phyloP scores from a whole-genome alignment of 2,113 vertebrate genomes.

The Odontophorus gujanensis region DNA sequence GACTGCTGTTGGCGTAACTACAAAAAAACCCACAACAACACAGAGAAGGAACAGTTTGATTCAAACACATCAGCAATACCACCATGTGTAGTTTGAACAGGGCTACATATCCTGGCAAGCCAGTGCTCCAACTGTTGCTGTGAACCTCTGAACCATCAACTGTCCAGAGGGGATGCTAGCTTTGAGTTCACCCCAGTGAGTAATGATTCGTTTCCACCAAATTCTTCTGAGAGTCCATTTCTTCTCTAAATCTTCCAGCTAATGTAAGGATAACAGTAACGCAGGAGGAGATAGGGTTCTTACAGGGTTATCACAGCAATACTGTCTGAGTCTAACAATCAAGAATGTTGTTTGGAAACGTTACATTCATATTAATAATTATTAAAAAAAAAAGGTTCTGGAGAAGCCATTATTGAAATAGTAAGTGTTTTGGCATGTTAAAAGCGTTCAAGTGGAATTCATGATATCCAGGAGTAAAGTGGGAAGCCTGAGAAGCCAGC shows the following conservation, averaged over 20 bases:
- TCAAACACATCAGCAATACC: slow-evolving; percentile 35
- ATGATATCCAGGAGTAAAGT: slow-evolving; percentile 52
- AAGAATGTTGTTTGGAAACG: slow-evolving; percentile 68
- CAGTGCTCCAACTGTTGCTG: slow-evolving; percentile 39
- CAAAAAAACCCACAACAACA: slow-evolving; percentile 2
- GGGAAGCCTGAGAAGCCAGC: slow-evolving; percentile 39
- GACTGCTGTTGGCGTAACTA: slow-evolving; percentile 31
- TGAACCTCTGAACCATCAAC: slow-evolving; percentile 55
- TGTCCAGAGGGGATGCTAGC: slow-evolving; percentile 18
- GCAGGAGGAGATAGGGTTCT: slow-evolving; percentile 59
- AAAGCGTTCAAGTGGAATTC: slow-evolving; percentile 53
- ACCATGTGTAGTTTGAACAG: background rate
- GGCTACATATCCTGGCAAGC: slow-evolving; percentile 33
- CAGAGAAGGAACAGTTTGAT: slow-evolving; percentile 53
- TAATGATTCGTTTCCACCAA: slow-evolving; percentile 38
- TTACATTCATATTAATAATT: slow-evolving; percentile 44
- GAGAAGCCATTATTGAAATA: slow-evolving; percentile 69
- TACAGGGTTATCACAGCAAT: slow-evolving; percentile 63
- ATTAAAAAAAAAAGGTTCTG: slow-evolving; percentile 32
- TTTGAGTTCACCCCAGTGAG: slow-evolving; percentile 35
- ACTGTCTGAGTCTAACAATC: slow-evolving; percentile 35
- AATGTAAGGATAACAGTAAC: slow-evolving; percentile 56
- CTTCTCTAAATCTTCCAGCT: slow-evolving; percentile 40
- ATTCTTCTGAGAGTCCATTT: slow-evolving; percentile 17
- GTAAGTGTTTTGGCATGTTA: slow-evolving; percentile 43